Conservation (phyloP, 2,888 invertebrate genomes). For the Philereme vetulata region DNA sequence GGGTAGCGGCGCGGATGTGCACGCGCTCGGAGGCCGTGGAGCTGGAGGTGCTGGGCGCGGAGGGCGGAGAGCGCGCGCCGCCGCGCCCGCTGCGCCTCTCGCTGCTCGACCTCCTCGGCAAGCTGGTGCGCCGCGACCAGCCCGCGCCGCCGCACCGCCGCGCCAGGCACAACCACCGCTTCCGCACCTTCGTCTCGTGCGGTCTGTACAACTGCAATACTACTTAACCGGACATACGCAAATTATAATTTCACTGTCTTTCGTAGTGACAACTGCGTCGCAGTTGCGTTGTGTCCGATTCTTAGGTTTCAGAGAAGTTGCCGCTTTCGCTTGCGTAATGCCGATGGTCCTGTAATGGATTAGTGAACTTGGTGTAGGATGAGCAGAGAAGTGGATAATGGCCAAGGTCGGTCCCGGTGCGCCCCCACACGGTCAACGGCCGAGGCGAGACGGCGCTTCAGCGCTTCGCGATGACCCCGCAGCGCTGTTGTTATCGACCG, state of each 20-base stretch:
- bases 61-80: conserved; percentile 88
- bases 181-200: conserved; percentile 79
- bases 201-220: conserved; percentile 59
- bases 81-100: conserved; percentile 88
- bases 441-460: conserved; percentile 63
- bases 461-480: conserved; percentile 64
- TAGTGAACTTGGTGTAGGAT: conserved; percentile 38
- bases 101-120: conserved; percentile 86
- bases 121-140: conserved; percentile 83
- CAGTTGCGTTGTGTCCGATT: conserved; percentile 19
- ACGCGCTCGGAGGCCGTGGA: conserved; percentile 90
- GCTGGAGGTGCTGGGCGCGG: conserved; percentile 91
- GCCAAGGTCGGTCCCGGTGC: conserved; percentile 69
- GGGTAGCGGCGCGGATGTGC: conserved; percentile 89
- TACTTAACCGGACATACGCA: neutral
- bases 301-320: conserved; percentile 22
- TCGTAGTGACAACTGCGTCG: conserved; percentile 23
- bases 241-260: neutral
- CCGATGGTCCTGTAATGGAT: conserved; percentile 33
- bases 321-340: conserved; percentile 29
- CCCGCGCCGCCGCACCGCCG: conserved; percentile 67
- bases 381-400: conserved; percentile 49
- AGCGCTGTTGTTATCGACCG: conserved; percentile 71
- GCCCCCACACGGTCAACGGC: conserved; percentile 76
- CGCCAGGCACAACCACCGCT: conserved; percentile 82